Conservation (phyloP, 2,888 invertebrate species). For the Xanthostigma xanthostigma region DNA sequence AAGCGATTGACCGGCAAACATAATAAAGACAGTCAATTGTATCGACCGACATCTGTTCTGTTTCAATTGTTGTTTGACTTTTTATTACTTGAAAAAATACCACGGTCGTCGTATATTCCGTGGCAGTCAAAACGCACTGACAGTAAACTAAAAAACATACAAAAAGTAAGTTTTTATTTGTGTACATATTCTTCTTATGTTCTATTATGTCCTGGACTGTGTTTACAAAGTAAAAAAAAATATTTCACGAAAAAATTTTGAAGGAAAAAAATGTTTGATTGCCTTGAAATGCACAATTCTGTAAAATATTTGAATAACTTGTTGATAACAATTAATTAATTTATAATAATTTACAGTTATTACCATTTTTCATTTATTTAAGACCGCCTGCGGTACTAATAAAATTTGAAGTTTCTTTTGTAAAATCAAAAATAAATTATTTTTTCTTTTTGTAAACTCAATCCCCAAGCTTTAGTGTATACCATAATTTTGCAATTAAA, state of each 20-base stretch:
- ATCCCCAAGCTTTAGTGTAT: background rate
- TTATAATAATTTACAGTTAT: too few species aligned
- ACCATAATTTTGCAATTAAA: background rate
- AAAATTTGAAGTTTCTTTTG: too few species aligned
- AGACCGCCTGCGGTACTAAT: too few species aligned
- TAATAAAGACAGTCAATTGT: slow-evolving; percentile 32
- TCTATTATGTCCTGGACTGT: background rate
- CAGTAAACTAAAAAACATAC: background rate
- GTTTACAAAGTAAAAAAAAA: background rate
- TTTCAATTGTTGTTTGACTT: slow-evolving; percentile 54
- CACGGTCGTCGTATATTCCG: slow-evolving; percentile 50
- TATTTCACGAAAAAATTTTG: too few species aligned
- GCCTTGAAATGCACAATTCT: too few species aligned
- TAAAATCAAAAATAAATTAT: too few species aligned
- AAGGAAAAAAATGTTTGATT: too few species aligned
- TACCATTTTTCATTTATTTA: too few species aligned
- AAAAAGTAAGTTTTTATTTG: background rate
- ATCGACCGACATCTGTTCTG: slow-evolving; percentile 41
- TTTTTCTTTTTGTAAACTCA: too few species aligned
- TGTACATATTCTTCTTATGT: background rate
- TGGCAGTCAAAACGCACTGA: slow-evolving; percentile 30
- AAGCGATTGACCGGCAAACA: slow-evolving; percentile 42
- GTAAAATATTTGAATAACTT: too few species aligned
- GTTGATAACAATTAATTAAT: too few species aligned
- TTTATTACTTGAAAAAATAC: slow-evolving; percentile 41